phyloP scores from a whole-genome alignment of 1,140 invertebrate species.

The Atta cephalotes region DNA sequence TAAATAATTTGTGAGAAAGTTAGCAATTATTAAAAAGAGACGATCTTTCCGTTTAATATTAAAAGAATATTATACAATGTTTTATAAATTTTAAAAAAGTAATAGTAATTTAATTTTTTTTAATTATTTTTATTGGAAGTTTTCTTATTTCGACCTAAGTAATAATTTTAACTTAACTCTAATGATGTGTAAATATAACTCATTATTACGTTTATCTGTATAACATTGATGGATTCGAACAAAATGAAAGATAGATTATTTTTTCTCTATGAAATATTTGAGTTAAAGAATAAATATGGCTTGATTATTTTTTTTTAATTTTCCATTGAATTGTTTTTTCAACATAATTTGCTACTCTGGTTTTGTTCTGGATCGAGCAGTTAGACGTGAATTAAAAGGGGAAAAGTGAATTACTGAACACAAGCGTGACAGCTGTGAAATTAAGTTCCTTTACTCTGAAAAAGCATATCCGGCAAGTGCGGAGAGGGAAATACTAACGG shows the following conservation, averaged over 20 bases:
- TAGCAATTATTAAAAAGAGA: slow-evolving; percentile 8
- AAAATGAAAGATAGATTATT: not conserved
- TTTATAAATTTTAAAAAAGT: not conserved
- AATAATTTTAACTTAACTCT: no score
- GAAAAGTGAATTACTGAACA: slow-evolving; percentile 20
- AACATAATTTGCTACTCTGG: not conserved
- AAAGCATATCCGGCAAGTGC: slow-evolving; percentile 15
- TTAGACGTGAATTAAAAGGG: not conserved
- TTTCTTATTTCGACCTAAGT: no score
- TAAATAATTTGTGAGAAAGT: not conserved
- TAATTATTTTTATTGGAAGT: no score
- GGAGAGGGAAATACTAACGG: not conserved
- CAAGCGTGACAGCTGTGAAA: slow-evolving; percentile 36
- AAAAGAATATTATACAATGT: not conserved
- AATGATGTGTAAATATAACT: no score
- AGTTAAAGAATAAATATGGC: not conserved
- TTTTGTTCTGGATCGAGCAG: not conserved
- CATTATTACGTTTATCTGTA: not conserved
- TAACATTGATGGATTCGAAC: not conserved
- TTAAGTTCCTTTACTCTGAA: slow-evolving; percentile 36
- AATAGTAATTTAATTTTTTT: no score
- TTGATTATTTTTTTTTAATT: not conserved
- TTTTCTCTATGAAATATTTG: not conserved
- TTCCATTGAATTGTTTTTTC: not conserved
- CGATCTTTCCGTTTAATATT: not conserved